Conservation (phyloP, 2,113 vertebrate species). For the Cyphomyrus plagiostoma region DNA sequence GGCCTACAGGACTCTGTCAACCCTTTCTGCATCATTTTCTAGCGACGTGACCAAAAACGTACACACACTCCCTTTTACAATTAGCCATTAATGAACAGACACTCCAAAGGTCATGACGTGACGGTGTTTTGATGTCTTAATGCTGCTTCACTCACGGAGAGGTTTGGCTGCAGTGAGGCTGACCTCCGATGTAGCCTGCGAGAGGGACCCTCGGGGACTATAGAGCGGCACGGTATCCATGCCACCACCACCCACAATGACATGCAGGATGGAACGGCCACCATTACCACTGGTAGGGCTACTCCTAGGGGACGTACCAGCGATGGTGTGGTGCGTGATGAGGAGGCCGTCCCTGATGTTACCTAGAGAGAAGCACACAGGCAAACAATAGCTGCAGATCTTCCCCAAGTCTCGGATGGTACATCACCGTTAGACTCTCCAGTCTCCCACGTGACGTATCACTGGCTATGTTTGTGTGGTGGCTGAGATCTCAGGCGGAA, state of each 20-base stretch:
- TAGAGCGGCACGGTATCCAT: neutral
- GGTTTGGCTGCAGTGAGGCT: neutral
- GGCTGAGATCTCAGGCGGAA: neutral
- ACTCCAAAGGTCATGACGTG: neutral
- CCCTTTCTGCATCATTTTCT: neutral
- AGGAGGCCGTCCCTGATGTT: neutral
- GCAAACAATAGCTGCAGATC: neutral
- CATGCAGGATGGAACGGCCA: neutral
- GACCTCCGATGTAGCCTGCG: neutral
- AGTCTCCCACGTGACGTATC: neutral
- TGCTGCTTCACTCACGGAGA: neutral
- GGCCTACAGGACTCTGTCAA: neutral
- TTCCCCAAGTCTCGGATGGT: neutral
- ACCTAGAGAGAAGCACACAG: constrained; percentile 18
- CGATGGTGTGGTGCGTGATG: neutral
- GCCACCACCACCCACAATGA: neutral
- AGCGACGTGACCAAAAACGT: neutral
- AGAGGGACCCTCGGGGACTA: neutral
- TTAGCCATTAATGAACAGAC: neutral
- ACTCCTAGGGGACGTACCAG: neutral
- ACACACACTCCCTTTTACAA: neutral
- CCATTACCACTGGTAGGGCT: neutral
- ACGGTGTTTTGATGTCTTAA: neutral
- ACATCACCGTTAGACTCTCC: neutral
- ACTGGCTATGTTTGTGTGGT: neutral